phyloP scores from a whole-genome alignment of 2,113 vertebrate genomes.

The Origma solitaria region DNA sequence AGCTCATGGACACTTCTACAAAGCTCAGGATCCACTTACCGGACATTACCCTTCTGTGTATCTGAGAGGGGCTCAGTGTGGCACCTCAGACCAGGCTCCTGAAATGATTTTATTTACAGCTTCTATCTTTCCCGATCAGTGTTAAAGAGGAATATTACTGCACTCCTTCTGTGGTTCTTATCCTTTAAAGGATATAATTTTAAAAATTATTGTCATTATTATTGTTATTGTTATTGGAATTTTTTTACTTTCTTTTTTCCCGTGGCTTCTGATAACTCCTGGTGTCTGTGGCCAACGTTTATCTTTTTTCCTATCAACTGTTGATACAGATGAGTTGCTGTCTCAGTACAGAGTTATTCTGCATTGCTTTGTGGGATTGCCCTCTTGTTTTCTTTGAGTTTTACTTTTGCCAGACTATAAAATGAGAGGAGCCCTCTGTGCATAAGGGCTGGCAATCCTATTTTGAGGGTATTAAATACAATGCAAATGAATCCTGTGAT shows the following conservation, averaged over 20 bases:
- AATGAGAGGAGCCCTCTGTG: neutral
- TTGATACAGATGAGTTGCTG: neutral
- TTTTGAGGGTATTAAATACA: neutral
- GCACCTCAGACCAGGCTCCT: neutral
- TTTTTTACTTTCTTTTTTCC: neutral
- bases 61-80: neutral
- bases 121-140: neutral
- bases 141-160: neutral
- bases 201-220: neutral
- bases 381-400: neutral
- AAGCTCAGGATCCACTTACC: neutral
- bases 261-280: neutral
- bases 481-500: neutral
- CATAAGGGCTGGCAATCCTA: neutral
- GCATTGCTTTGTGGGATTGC: neutral
- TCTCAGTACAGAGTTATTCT: neutral
- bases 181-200: neutral
- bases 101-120: neutral
- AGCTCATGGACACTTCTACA: conserved; percentile 19
- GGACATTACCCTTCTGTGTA: neutral
- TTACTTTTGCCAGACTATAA: neutral
- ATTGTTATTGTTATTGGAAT: neutral
- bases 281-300: neutral
- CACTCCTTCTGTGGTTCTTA: neutral
- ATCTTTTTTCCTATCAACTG: neutral